These are phyloP conservation scores for Aselliscus stoliczkanus DNA, from an alignment of 2,797 vertebrate species.

Conservation along the genomic window DNA sequence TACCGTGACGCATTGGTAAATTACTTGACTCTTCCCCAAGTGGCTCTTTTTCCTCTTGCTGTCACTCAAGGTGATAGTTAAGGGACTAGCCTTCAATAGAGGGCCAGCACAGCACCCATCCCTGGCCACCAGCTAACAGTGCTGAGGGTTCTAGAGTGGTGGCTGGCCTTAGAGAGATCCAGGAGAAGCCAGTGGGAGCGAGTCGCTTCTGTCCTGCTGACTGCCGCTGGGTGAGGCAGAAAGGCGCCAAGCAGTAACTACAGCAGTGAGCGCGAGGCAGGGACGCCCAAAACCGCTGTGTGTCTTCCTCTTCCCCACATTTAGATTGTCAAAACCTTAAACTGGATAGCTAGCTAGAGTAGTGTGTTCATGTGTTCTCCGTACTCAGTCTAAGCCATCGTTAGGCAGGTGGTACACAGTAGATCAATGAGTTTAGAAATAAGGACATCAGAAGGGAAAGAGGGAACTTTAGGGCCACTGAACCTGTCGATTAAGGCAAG, in stretches of 20 bases:
- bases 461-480: not conserved
- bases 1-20: not conserved
- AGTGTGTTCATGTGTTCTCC: not conserved
- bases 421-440: not conserved
- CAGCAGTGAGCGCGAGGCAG: not conserved
- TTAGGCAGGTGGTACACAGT: not conserved
- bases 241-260: not conserved
- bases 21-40: not conserved
- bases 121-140: not conserved
- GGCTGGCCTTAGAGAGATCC: not conserved
- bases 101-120: not conserved
- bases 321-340: not conserved
- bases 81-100: not conserved
- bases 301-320: not conserved
- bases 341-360: not conserved
- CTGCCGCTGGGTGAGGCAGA: not conserved
- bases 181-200: not conserved
- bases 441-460: not conserved
- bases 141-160: not conserved
- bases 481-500: not conserved
- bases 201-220: not conserved
- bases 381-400: not conserved
- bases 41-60: not conserved
- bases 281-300: not conserved
- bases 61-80: not conserved